Evolutionary conservation across 2,888 invertebrate genomes (phyloP).

Genomic region (Drosophila sordidula): DNA sequence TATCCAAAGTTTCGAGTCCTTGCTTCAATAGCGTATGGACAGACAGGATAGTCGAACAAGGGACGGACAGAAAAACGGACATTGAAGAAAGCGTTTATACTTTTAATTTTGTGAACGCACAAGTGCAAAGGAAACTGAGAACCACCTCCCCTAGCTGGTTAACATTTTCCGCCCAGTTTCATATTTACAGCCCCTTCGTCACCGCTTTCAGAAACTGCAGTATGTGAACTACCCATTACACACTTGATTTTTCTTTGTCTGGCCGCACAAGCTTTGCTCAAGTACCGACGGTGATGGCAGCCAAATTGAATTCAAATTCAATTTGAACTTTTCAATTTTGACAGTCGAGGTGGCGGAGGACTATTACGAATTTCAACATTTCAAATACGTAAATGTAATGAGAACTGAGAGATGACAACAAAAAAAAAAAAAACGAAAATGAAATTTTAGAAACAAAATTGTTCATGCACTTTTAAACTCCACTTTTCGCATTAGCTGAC

Average conservation of each 20-base stretch:
- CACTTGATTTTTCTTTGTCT: constrained; percentile 58
- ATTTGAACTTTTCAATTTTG: constrained; percentile 85
- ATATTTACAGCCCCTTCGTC: background rate
- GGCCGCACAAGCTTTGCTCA: constrained; percentile 54
- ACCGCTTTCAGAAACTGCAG: constrained; percentile 11
- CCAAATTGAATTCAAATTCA: constrained; percentile 85
- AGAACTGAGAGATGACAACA: constrained; percentile 64
- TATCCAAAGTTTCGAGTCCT: too few relatives aligned
- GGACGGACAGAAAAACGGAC: background rate
- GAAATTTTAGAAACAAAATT: constrained; percentile 77
- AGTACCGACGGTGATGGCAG: constrained; percentile 49
- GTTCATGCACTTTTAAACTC: constrained; percentile 74
- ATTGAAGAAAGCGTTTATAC: background rate
- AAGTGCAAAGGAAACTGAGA: too few relatives aligned
- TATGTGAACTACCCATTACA: constrained; percentile 66
- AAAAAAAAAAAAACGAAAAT: constrained; percentile 57
- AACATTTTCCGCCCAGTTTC: constrained; percentile 5
- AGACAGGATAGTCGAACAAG: too few relatives aligned
- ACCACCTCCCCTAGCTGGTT: too few relatives aligned
- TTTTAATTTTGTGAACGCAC: background rate
- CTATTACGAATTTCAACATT: constrained; percentile 52
- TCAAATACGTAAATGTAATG: constrained; percentile 75
- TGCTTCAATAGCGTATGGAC: too few relatives aligned
- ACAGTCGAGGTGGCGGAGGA: constrained; percentile 33
- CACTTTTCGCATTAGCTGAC: constrained; percentile 62